A percentile compares a stretch with the other conserved stretches of the same genome.
These are phyloP conservation scores for Trachymyrmex cornetzi DNA, from an alignment of 1,140 invertebrate genomes.

Conservation along the genomic window DNA sequence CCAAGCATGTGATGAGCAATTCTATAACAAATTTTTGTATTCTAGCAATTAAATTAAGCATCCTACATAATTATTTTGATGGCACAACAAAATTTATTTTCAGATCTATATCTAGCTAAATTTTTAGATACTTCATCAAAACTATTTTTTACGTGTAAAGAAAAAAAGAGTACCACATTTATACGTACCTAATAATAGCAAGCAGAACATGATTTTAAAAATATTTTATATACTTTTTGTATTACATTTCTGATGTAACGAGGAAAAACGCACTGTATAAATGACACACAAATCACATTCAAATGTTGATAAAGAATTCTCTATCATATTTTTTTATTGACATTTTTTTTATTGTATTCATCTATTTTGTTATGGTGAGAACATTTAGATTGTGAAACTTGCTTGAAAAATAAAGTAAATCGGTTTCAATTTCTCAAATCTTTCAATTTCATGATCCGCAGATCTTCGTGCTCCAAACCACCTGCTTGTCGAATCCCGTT, in stretches of 20 bases:
- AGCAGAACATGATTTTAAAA: background rate
- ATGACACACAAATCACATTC: background rate
- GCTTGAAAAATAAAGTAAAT: conserved; percentile 24
- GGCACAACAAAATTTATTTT: no score
- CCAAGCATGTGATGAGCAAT: no score
- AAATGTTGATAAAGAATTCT: conserved; percentile 1
- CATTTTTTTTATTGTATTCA: background rate
- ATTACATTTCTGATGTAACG: background rate
- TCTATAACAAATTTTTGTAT: no score
- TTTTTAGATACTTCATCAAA: no score
- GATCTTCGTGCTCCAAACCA: conserved; percentile 36
- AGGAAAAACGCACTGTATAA: background rate
- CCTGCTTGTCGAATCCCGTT: conserved; percentile 38
- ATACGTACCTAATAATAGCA: background rate
- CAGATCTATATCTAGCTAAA: no score
- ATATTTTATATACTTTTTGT: background rate
- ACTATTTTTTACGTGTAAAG: background rate
- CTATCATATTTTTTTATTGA: background rate
- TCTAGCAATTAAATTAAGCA: no score
- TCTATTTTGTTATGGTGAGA: background rate
- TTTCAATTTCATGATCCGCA: conserved; percentile 49
- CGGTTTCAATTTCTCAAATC: conserved; percentile 40
- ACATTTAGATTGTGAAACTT: conserved; percentile 9
- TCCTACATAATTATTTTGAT: no score
- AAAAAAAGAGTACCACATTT: background rate